Base-by-base conservation (phyloP, 2,888 invertebrate species). In the Hyalella azteca region DNA sequence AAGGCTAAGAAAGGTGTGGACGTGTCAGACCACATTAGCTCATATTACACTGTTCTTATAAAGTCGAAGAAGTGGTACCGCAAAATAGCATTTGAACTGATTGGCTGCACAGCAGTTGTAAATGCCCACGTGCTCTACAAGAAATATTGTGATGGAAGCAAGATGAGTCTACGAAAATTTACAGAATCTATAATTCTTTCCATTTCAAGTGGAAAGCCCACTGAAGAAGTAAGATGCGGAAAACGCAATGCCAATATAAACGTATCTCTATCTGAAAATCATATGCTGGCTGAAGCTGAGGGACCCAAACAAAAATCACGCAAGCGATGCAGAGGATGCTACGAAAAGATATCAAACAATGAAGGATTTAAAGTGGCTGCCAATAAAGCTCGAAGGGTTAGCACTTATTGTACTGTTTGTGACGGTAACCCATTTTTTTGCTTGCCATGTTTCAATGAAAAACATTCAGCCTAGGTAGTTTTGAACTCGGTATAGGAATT, bases 61-160 rank as follows among this genome's bases (percentile, higher is more conserved):
- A 76, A 77, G 26, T 59, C 36, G 54, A 41, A 29, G 49, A 77
- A 77, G 60, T 80, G 80, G 60, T 66, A 80, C 77, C 49, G 7
- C n/a, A 77, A 80, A 59, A 45, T 80, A 41, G 77, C 60, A 29
- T 54, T 77, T 54, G 76, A 79, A 40, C 39, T 77, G n/a, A 32
- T 80, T 76, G 26, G 60, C 60, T 39, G 80, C 36, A 66, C 49
- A 48, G 39, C 77, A 19, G 48, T 80, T 22, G 77, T 80, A 45
- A 80, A 80, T 80, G 66, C 80, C 29, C 76, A 32, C 59, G 77
- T 80, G 50, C 48, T 80, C n/a, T 48, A 80, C 36, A n/a, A 48
- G 15, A 41, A 80, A 45, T 80, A 80, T 39, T 60, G 49, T 49
- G 49, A 22, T 49, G 19, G 22, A 22, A 49, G 49, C 49, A 49